A percentile compares a stretch with the other conserved stretches of the same genome.
These are phyloP conservation scores for Orchesella cincta DNA, from an alignment of 1,140 invertebrate species.

Conservation along the genomic window DNA sequence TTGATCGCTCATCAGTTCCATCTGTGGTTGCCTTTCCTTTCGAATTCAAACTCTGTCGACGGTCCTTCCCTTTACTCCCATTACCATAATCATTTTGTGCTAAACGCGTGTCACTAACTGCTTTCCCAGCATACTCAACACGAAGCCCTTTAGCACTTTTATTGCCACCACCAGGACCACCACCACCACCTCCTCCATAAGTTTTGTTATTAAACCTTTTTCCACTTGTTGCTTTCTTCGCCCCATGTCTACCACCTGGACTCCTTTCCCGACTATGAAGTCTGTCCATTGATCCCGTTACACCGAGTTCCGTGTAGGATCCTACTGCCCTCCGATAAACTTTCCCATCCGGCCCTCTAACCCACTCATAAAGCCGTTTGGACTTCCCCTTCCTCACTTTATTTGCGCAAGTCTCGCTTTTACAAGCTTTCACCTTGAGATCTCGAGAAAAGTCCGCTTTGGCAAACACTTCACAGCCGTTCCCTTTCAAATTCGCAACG, in stretches of 20 bases:
- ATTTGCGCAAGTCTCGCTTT: neutral
- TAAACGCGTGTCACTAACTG: neutral
- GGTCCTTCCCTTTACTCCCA: neutral
- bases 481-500: neutral
- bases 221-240: neutral
- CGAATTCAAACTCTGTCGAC: neutral
- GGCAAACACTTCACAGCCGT: neutral
- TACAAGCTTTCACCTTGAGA: neutral
- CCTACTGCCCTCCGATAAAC: neutral
- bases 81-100: neutral
- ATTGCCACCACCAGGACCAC: neutral
- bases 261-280: neutral
- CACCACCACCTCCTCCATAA: neutral
- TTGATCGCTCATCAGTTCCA: neutral
- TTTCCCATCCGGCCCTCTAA: slow-evolving; percentile 6
- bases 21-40: neutral
- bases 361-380: neutral
- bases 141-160: neutral
- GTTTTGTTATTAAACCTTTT: neutral
- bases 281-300: neutral
- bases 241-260: neutral
- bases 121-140: neutral
- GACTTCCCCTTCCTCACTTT: neutral
- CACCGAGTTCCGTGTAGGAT: neutral
- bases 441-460: neutral